Percentiles rank a stretch among this genome's conserved stretches.
phyloP scores from a whole-genome alignment of 2,888 invertebrate species.

The Agelastica alni region DNA sequence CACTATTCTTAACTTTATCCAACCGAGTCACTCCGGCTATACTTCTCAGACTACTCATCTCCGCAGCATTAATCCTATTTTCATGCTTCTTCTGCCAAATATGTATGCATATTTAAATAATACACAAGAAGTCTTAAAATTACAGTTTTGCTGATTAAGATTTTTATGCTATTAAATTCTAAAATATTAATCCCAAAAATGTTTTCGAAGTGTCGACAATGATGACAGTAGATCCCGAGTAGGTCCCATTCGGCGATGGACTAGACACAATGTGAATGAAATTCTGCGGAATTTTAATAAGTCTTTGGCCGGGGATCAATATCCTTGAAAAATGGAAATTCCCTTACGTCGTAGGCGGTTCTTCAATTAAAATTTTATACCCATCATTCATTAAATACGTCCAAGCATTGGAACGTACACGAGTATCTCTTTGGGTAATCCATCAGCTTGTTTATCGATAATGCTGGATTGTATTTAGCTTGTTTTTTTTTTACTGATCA shows the following conservation, averaged over 20 bases:
- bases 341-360: conserved; percentile 4
- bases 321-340: conserved; percentile 21
- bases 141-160: no score
- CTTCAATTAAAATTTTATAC: neutral
- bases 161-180: no score
- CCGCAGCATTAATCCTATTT: no score
- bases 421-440: neutral
- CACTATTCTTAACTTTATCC: no score
- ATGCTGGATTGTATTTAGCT: no score
- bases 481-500: no score
- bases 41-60: no score
- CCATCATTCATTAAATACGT: neutral
- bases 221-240: neutral
- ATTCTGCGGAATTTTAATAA: conserved; percentile 11
- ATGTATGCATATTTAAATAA: no score
- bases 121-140: no score
- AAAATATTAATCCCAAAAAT: no score
- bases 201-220: neutral
- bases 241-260: neutral
- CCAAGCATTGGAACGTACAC: neutral
- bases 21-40: no score
- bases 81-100: no score
- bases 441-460: neutral
- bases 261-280: conserved; percentile 4
- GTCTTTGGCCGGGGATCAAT: conserved; percentile 6